These are phyloP conservation scores for Caenorhabditis sp. DNA, from an alignment of 2,888 invertebrate genomes.

Conservation along the genomic window DNA sequence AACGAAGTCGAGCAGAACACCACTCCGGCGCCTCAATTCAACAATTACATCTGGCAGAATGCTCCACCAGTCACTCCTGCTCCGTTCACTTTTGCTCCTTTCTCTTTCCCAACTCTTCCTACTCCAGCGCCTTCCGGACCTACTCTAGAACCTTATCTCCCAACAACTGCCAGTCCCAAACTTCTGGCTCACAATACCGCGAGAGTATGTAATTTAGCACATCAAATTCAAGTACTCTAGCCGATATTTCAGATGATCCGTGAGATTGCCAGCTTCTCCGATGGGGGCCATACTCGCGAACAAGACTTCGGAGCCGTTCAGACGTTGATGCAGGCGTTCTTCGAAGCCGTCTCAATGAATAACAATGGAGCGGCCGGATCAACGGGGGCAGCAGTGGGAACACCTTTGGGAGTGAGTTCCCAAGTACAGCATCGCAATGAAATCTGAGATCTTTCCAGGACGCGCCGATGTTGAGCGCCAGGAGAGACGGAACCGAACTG, in stretches of 20 bases:
- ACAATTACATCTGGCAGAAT: conserved; percentile 52
- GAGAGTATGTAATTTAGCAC: conserved; percentile 38
- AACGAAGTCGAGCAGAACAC: conserved; percentile 6
- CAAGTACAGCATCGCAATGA: no score
- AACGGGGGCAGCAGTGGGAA: conserved; percentile 13
- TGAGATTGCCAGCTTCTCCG: conserved; percentile 64
- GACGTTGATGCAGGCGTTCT: conserved; percentile 73
- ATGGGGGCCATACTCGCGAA: conserved; percentile 46
- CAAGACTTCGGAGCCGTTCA: conserved; percentile 67
- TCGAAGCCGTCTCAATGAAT: conserved; percentile 63
- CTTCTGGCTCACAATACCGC: conserved; percentile 66
- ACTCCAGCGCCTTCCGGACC: conserved; percentile 33
- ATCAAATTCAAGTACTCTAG: not conserved
- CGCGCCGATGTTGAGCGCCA: conserved; percentile 60
- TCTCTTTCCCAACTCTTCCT: conserved; percentile 48
- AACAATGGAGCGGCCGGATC: conserved; percentile 26
- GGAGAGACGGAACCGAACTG: conserved; percentile 74
- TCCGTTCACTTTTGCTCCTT: conserved; percentile 52
- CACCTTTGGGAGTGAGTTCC: conserved; percentile 25
- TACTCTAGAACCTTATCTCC: conserved; percentile 45
- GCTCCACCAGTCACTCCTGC: conserved; percentile 30
- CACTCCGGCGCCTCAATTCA: conserved; percentile 50
- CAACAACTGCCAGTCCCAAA: conserved; percentile 56
- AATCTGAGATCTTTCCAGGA: no score
- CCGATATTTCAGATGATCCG: conserved; percentile 58